These are phyloP conservation scores for Heliornis fulica DNA, from an alignment of 2,113 vertebrate genomes.

Conservation along the genomic window DNA sequence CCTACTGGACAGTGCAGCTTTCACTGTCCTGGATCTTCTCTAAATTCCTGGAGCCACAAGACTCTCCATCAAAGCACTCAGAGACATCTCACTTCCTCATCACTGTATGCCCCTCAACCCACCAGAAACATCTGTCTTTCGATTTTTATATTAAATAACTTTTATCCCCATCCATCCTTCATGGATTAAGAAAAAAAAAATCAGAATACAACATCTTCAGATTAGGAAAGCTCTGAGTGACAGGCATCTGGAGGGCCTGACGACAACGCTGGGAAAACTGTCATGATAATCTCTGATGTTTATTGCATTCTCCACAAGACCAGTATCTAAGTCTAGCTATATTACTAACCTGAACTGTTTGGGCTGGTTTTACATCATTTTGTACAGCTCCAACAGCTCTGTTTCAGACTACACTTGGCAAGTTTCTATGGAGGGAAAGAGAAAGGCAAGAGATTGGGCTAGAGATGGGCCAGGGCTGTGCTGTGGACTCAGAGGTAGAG, in stretches of 20 bases:
- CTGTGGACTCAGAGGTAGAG: not conserved
- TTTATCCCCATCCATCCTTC: not conserved
- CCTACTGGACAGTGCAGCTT: not conserved
- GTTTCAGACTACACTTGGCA: not conserved
- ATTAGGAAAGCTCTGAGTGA: not conserved
- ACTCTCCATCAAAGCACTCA: not conserved
- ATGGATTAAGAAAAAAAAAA: not conserved
- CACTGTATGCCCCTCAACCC: not conserved
- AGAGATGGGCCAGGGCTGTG: rapidly evolving
- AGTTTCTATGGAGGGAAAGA: not conserved
- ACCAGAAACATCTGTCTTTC: not conserved
- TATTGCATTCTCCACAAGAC: not conserved
- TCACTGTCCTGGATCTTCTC: not conserved
- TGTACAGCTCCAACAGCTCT: not conserved
- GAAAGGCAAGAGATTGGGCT: rapidly evolving
- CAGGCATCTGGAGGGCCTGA: not conserved
- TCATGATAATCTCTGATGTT: not conserved
- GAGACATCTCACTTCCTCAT: not conserved
- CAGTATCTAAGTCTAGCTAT: not conserved
- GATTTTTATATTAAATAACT: not conserved
- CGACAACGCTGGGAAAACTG: not conserved
- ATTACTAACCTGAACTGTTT: not conserved
- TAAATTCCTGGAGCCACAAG: not conserved
- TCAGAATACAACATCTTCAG: not conserved
- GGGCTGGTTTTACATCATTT: not conserved